phyloP scores from a whole-genome alignment of 2,113 vertebrate species.

The Lepus timidus region DNA sequence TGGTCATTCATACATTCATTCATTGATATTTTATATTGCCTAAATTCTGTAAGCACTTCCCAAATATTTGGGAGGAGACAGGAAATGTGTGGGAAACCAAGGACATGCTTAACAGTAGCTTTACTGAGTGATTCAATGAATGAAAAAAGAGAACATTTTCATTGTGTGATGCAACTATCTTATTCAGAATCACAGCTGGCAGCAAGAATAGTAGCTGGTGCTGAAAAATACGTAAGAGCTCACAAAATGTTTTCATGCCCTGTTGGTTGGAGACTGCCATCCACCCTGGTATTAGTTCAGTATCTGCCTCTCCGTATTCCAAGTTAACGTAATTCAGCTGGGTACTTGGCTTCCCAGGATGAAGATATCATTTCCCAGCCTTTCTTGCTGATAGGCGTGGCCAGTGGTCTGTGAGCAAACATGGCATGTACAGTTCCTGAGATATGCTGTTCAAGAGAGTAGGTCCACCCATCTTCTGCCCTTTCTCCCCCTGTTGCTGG shows the following conservation, averaged over 20 bases:
- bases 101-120: background rate
- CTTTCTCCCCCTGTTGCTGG: constrained; percentile 51
- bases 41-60: background rate
- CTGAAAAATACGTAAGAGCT: background rate
- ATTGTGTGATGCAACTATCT: background rate
- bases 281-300: background rate
- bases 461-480: background rate
- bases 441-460: background rate
- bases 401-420: background rate
- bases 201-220: background rate
- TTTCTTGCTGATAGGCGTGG: background rate
- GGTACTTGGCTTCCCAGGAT: background rate
- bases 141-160: background rate
- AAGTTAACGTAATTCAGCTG: background rate
- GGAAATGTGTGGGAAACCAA: background rate
- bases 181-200: background rate
- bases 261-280: background rate
- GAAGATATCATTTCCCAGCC: constrained; percentile 35
- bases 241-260: background rate
- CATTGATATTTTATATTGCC: background rate
- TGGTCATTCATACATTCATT: background rate
- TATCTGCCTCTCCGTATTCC: background rate
- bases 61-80: background rate
- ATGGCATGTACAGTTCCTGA: background rate
- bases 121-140: background rate